Evolutionary conservation across 2,797 vertebrate species (phyloP).

Genomic region (Centropyge bicolor): DNA sequence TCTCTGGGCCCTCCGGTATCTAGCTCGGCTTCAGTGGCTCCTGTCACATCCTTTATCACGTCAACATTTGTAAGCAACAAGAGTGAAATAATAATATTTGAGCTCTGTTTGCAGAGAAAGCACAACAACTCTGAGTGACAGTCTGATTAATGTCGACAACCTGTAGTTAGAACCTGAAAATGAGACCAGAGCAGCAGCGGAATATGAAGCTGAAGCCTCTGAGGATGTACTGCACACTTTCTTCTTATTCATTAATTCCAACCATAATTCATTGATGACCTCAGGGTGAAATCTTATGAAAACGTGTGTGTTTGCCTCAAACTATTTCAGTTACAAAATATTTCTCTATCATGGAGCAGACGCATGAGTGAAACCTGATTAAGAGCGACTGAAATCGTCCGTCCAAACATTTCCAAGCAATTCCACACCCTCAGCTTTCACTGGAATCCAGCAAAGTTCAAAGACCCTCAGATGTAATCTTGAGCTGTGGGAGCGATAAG

Average conservation of each 20-base stretch:
- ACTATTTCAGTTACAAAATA: neutral
- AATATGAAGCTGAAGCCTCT: neutral
- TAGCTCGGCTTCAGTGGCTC: neutral
- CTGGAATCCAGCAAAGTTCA: slow-evolving; percentile 32
- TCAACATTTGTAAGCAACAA: neutral
- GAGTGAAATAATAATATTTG: slow-evolving; percentile 21
- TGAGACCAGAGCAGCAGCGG: slow-evolving; percentile 1
- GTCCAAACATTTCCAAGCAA: slow-evolving; percentile 14
- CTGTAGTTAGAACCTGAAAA: slow-evolving; percentile 27
- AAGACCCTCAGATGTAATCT: slow-evolving; percentile 35
- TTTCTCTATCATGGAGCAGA: neutral
- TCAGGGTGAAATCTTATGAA: neutral
- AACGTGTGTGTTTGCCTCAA: neutral
- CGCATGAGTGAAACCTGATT: neutral
- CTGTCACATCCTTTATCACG: neutral
- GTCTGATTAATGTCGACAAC: slow-evolving; percentile 29
- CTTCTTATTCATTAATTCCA: neutral
- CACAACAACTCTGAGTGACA: slow-evolving; percentile 32
- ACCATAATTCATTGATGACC: neutral
- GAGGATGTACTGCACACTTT: neutral
- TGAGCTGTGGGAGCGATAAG: slow-evolving; percentile 14
- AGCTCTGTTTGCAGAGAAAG: slow-evolving; percentile 24
- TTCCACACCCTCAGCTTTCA: slow-evolving; percentile 38
- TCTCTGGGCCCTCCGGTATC: neutral
- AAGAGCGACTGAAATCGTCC: neutral